These are phyloP conservation scores for Brachionus plicatilis DNA, from an alignment of 1,140 invertebrate species.

Conservation along the genomic window DNA sequence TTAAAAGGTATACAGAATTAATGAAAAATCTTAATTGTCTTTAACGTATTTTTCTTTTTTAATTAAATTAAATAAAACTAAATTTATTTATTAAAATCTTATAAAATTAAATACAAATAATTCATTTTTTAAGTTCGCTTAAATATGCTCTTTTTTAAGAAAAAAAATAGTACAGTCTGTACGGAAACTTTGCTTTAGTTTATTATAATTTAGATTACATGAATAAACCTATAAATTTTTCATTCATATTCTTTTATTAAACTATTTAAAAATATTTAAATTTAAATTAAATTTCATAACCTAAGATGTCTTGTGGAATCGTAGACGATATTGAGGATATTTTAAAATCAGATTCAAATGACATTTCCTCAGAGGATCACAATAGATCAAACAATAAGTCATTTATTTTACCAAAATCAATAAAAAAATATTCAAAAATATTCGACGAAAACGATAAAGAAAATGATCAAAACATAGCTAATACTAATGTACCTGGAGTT, in stretches of 20 bases:
- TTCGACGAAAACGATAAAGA: background rate
- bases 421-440: background rate
- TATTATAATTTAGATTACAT: background rate
- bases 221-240: background rate
- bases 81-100: background rate
- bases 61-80: too few species aligned
- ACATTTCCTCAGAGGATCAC: background rate
- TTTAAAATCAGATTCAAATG: constrained; percentile 11
- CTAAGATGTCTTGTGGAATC: constrained; percentile 28
- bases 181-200: background rate
- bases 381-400: constrained; percentile 27
- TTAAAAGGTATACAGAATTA: too few species aligned
- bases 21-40: too few species aligned
- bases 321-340: constrained; percentile 41
- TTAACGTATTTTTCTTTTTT: too few species aligned
- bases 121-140: background rate
- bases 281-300: background rate
- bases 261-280: background rate
- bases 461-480: background rate
- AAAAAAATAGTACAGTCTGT: background rate
- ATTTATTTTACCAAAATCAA: constrained; percentile 7
- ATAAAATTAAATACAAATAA: background rate
- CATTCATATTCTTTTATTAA: background rate
- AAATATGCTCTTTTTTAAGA: background rate
- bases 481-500: background rate